Evolutionary conservation across 2,888 invertebrate genomes (phyloP), one percentile per base, ranked within the genome.

Genomic region (Polietes domitor): DNA sequence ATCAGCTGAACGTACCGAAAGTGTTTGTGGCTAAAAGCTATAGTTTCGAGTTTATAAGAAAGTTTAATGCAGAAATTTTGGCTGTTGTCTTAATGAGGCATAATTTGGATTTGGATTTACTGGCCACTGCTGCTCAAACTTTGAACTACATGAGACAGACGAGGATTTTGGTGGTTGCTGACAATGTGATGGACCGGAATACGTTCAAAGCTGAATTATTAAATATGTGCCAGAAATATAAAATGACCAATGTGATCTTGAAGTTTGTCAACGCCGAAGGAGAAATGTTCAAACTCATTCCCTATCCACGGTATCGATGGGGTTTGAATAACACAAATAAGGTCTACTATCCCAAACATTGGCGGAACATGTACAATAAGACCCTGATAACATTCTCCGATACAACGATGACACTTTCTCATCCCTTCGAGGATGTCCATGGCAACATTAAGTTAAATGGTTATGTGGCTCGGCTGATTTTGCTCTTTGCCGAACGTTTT

Each of bases 381-480:
- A n/a, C 58, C 1, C 76, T 90, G 0, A 28, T 7, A 0, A 85
- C 83, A 0, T 9, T 87, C 15, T 85, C 87, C n/a, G 89, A 88
- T 55, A 87, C 88, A 32, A 21, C 83, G 1, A 55, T 86, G 6
- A 89, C 89, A 0, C 87, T 88, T 1, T 77, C 87, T 0, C 65
- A 88, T 0, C 24, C 86, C 6, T 88, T 86, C 71, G 72, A 2
- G 6, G 73, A 87, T 73, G 15, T 28, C 3, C 28, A 55, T 0
- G 61, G 85, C 0, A 78, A 87, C 2, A 0, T 78, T 0, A 74
- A 82, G 0, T 28, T 88, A 2, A 58, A 71, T 0, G 90, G 91
- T 0, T 89, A 88, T n/a, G 50, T 88, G 0, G 58, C 17, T 0
- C 63, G 82, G 0, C 70, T 91, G 2, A 26, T 89, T 0, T 2